Evolutionary conservation across 2,113 vertebrate genomes (phyloP), one percentile per base, ranked within the genome.

Genomic region (Coturnix japonica): DNA sequence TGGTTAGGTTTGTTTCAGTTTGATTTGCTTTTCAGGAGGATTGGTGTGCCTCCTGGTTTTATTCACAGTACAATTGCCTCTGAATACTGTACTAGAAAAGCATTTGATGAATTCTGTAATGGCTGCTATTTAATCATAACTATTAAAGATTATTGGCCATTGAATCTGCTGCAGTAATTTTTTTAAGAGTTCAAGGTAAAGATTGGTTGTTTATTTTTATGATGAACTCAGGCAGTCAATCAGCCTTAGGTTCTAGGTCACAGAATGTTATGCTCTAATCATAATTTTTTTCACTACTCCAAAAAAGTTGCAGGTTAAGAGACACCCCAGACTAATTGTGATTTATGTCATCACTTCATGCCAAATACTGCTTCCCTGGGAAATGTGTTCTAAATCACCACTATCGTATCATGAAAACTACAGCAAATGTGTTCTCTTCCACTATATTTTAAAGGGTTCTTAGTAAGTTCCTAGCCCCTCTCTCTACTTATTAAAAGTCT

Each of bases 271-370:
- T n/a, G 35, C 43, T 47, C 8, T n/a, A 73, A 71, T 15, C 15
- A 15, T 30, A 51, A 41, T 25, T 49, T 74, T 22, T 74, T 54
- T n/a, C 9, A 39, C 22, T 0, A 0, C 11, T 53, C 0, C 2
- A 72, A 75, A 67, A 73, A 67, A 54, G 1, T 2, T 49, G 7
- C 69, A 70, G n/a, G 43, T 72, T 91, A 83, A 87, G 75, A 56
- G 23, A 79, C 43, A 20, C 3, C 2, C 13, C 6, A 49, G 46
- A 80, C 3, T 1, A 90, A 89, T 33, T 33, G 5, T 31, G 43
- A 77, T 87, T 89, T 84, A 5, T 91, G 25, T 67, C 37, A 84
- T 33, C 79, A 66, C 33, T 95, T 7, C 54, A 26, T 66, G 65
- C 22, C 20, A 41, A 30, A 35, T 74, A 90, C 54, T 49, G 21